Conservation (phyloP, 2,797 vertebrate genomes). For the Brachymystax lenok region DNA sequence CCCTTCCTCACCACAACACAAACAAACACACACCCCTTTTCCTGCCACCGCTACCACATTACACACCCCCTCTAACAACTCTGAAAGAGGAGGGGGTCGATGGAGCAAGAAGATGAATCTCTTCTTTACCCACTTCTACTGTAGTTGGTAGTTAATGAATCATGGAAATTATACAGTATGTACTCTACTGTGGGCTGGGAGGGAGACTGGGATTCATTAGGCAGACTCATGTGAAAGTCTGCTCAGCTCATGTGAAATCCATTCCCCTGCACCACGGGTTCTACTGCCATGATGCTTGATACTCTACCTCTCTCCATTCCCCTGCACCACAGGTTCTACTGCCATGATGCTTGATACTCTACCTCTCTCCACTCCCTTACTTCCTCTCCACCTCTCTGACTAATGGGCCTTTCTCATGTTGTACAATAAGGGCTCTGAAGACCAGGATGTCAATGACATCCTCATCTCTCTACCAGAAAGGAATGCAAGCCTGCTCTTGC, state of each 20-base stretch:
- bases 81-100: not conserved
- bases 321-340: slow-evolving; percentile 5
- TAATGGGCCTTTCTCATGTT: slow-evolving; percentile 27
- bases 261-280: slow-evolving; percentile 25
- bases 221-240: slow-evolving; percentile 34
- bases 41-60: slow-evolving; percentile 8
- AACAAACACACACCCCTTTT: not conserved
- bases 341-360: no score
- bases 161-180: slow-evolving; percentile 46
- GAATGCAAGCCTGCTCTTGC: slow-evolving; percentile 52
- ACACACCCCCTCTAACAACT: not conserved
- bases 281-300: slow-evolving; percentile 10
- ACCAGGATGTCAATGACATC: slow-evolving; percentile 40
- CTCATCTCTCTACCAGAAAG: slow-evolving; percentile 24
- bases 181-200: slow-evolving; percentile 14
- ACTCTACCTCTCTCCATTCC: no score
- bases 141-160: slow-evolving; percentile 55
- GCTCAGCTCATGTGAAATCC: slow-evolving; percentile 56
- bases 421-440: slow-evolving; percentile 37
- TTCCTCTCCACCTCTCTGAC: slow-evolving; percentile 50
- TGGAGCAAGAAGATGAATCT: slow-evolving; percentile 35
- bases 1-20: not conserved
- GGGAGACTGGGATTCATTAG: slow-evolving; percentile 53
- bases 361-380: not conserved
- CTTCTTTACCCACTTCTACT: slow-evolving; percentile 28